These are phyloP conservation scores for Setophaga kirtlandii DNA, from an alignment of 2,113 vertebrate species.

Conservation along the genomic window DNA sequence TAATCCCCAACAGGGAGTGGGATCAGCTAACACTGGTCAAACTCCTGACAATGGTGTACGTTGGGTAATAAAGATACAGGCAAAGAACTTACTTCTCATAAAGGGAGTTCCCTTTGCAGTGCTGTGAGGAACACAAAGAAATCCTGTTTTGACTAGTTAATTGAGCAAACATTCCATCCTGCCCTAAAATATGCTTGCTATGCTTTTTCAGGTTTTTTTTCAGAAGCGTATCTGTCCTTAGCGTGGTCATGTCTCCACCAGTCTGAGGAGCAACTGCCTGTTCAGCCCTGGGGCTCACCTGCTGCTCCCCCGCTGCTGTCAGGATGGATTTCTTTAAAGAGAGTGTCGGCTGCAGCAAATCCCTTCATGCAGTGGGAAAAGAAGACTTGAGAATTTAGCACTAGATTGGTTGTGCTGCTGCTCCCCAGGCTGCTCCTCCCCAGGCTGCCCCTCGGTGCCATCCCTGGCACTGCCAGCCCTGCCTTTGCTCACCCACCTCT, in stretches of 20 bases:
- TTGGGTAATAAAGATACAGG: neutral
- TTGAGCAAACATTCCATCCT: slow-evolving; percentile 65
- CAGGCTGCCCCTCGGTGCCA: neutral
- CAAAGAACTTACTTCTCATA: slow-evolving; percentile 13
- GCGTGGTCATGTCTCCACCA: slow-evolving; percentile 22
- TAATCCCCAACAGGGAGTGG: neutral
- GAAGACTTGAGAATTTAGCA: neutral
- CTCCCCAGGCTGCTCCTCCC: neutral
- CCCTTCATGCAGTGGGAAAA: neutral
- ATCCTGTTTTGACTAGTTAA: slow-evolving; percentile 65
- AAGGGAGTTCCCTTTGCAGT: slow-evolving; percentile 19
- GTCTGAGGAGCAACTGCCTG: slow-evolving; percentile 14
- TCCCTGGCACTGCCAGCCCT: neutral
- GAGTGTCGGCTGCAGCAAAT: neutral
- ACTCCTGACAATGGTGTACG: neutral
- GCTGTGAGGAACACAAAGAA: slow-evolving; percentile 41
- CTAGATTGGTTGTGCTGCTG: neutral
- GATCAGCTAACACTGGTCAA: neutral
- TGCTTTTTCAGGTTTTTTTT: slow-evolving; percentile 37
- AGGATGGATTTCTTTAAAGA: neutral
- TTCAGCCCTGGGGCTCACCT: slow-evolving; percentile 43
- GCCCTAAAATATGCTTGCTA: slow-evolving; percentile 62
- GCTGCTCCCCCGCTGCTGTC: slow-evolving; percentile 13
- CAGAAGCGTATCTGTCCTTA: neutral
- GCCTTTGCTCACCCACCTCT: neutral